Conservation (phyloP, 1,140 invertebrate species). For the Sinella curviseta region DNA sequence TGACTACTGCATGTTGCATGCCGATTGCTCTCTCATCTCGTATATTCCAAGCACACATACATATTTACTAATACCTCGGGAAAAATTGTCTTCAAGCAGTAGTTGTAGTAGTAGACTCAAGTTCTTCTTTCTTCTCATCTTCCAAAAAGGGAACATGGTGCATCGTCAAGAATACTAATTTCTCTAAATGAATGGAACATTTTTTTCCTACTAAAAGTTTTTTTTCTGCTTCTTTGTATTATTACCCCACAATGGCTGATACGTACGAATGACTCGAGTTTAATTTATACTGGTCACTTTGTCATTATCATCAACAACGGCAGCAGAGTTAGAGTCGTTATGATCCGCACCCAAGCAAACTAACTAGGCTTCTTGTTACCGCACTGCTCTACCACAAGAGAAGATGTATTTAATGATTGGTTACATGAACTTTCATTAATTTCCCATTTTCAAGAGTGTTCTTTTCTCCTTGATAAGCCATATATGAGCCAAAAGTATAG, state of each 20-base stretch:
- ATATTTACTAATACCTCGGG: background rate
- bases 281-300: constrained; percentile 10
- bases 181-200: background rate
- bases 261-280: background rate
- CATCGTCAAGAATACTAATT: background rate
- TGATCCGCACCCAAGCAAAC: background rate
- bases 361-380: background rate
- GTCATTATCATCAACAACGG: background rate
- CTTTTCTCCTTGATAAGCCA: background rate
- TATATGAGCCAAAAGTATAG: too few relatives aligned
- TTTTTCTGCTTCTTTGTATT: background rate
- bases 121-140: background rate
- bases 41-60: background rate
- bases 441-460: background rate
- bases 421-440: constrained; percentile 14
- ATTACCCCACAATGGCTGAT: background rate
- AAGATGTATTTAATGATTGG: constrained; percentile 3
- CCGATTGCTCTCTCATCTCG: background rate
- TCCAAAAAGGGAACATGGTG: background rate
- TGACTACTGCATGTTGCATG: background rate
- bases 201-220: background rate
- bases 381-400: background rate
- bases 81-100: background rate
- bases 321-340: background rate
- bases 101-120: too few relatives aligned